Evolutionary conservation across 2,797 vertebrate genomes (phyloP).

Genomic region (Poecilia wingei): DNA sequence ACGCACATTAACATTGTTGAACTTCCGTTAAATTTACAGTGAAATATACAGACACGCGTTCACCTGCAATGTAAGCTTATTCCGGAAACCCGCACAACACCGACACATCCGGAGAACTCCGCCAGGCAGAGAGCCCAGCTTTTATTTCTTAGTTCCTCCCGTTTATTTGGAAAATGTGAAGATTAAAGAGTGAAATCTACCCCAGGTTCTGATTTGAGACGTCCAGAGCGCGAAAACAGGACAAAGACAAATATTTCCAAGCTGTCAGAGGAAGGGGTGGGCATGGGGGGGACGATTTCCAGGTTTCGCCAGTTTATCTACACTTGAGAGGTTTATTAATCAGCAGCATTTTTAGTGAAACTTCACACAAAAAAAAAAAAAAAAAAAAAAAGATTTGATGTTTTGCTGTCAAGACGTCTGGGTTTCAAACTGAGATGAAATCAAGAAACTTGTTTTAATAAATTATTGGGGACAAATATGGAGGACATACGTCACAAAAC

Average conservation of each 20-base stretch:
- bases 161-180: background rate
- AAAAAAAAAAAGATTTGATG: background rate
- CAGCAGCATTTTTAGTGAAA: background rate
- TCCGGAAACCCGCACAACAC: background rate
- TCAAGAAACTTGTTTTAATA: background rate
- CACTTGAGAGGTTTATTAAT: background rate
- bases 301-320: background rate
- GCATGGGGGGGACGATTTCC: background rate
- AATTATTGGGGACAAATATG: background rate
- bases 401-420: background rate
- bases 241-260: background rate
- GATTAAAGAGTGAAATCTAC: background rate
- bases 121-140: background rate
- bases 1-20: background rate
- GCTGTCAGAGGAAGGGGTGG: background rate
- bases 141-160: background rate
- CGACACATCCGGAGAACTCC: background rate
- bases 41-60: background rate
- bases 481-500: background rate
- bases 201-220: background rate
- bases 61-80: slow-evolving; percentile 3
- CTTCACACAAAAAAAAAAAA: background rate
- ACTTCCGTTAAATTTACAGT: slow-evolving; percentile 11
- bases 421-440: background rate
- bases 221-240: background rate